Base-by-base conservation (phyloP, 2,888 invertebrate genomes). In the Orthosia incerta region DNA sequence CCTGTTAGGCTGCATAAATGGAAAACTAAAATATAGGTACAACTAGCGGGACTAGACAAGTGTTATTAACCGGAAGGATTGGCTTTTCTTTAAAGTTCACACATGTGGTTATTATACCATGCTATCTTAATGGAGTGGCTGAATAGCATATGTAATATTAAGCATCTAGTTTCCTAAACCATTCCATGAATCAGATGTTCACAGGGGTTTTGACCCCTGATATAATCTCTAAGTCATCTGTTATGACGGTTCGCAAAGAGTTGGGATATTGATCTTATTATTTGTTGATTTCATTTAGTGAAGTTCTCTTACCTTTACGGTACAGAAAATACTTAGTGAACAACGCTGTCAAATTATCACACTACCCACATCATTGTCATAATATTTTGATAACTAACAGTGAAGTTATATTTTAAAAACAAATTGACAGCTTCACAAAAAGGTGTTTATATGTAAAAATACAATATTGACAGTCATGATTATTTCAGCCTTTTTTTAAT, bases 371-470 rank as follows among this genome's bases (percentile, higher is more conserved):
- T 67, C 62, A 71, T 50, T 74, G 26, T 57, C 50, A 59, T 31
- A 50, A 61, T 53, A 56, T 76, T 82, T 68, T 46, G 26, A 57
- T 18, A 59, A 39, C 15, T 39, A 53, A 15, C 15, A 1, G 18
- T 56, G 56, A 12, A 53, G 59, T 15, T 50, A 72, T 65, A 57
- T 23, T 46, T 11, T 23, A 16, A 31, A 48, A 74, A 75, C 53
- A 57, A 74, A 81, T 53, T 71, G 67, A 59, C 76, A 68, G 61
- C 39, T 62, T 31, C 18, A 60, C 15, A 55, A 53, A 45, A 45
- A 53, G 2, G 2, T 31, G 53, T 48, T 53, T 31, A n/a, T n/a
- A n/a, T n/a, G n/a, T n/a, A n/a, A n/a, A n/a, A n/a, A n/a, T n/a
- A n/a, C n/a, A n/a, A n/a, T n/a, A n/a, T n/a, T n/a, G n/a, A n/a